phyloP scores from a whole-genome alignment of 2,797 vertebrate species.

The Hypotaenidia philippensis region DNA sequence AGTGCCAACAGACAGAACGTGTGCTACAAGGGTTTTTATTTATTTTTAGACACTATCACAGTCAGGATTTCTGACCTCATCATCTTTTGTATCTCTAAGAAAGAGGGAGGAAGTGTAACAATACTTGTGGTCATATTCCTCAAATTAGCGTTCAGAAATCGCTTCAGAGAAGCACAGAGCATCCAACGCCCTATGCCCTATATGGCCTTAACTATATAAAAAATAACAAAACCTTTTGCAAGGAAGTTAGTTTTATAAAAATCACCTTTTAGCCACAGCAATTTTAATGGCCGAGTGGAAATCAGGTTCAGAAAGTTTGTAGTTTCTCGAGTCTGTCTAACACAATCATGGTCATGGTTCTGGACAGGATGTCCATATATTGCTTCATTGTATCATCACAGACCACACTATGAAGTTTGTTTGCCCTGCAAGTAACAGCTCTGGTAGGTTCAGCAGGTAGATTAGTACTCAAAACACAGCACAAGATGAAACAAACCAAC shows the following conservation, averaged over 20 bases:
- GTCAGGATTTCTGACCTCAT: neutral
- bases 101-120: neutral
- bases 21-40: neutral
- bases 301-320: neutral
- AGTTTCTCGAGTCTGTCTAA: neutral
- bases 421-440: neutral
- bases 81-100: neutral
- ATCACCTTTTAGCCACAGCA: neutral
- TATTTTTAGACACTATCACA: neutral
- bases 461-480: neutral
- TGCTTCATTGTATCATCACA: neutral
- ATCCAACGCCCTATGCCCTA: accelerated
- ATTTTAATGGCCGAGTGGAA: neutral
- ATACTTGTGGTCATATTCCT: neutral
- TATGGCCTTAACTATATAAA: neutral
- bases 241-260: neutral
- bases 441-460: neutral
- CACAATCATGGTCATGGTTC: accelerated
- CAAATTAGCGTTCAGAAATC: neutral
- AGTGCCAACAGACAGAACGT: neutral
- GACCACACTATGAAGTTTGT: neutral
- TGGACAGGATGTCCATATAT: neutral
- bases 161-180: neutral
- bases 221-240: neutral
- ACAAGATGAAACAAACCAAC: neutral